These are phyloP conservation scores for Acrocephalus kingi DNA, from an alignment of 2,113 vertebrate genomes.

Conservation along the genomic window DNA sequence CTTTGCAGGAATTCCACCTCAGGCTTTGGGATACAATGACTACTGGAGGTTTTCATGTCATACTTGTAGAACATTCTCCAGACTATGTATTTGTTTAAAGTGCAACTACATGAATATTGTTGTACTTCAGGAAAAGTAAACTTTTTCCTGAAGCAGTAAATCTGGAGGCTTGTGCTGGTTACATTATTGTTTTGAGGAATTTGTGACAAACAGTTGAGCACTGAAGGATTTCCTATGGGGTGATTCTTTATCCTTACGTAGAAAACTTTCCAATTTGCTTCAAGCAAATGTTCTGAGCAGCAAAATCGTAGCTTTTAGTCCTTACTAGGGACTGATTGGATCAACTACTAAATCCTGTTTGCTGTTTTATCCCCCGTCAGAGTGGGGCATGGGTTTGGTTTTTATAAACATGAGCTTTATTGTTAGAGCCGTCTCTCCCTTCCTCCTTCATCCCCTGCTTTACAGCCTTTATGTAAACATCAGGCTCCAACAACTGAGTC, in stretches of 20 bases:
- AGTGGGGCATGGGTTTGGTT: not conserved
- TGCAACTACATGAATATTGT: accelerated
- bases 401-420: not conserved
- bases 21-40: not conserved
- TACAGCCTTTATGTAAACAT: not conserved
- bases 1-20: not conserved
- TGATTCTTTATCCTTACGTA: accelerated
- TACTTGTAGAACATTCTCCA: not conserved
- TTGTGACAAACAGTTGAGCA: not conserved
- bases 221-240: not conserved
- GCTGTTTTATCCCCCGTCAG: accelerated
- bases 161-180: not conserved
- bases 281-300: not conserved
- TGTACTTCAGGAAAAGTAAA: not conserved
- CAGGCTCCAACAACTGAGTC: not conserved
- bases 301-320: accelerated
- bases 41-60: accelerated
- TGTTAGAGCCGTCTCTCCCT: not conserved
- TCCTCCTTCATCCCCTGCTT: not conserved
- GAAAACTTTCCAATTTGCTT: not conserved
- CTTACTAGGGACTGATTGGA: accelerated
- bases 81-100: accelerated
- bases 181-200: not conserved
- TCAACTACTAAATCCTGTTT: not conserved
- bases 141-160: not conserved